Evolutionary conservation across 2,113 vertebrate genomes (phyloP).

Genomic region (Zosterops lateralis): DNA sequence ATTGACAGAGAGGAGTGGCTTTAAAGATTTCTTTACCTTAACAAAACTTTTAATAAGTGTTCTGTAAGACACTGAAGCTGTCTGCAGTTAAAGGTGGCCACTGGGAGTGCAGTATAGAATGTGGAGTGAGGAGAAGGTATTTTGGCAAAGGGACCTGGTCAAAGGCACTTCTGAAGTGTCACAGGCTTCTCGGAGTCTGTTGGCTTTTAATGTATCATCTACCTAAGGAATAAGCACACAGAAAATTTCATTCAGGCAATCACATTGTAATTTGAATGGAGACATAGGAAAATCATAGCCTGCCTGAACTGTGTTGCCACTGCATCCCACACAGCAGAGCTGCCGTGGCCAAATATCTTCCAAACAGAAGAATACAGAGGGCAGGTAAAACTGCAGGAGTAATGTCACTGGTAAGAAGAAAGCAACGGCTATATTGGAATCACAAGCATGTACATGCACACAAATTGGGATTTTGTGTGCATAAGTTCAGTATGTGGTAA

Average conservation of each 20-base stretch:
- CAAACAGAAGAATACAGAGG: neutral
- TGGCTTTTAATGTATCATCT: neutral
- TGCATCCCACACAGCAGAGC: neutral
- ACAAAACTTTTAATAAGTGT: neutral
- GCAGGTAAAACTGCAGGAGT: neutral
- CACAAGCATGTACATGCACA: neutral
- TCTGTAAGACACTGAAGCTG: neutral
- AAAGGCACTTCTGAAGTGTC: neutral
- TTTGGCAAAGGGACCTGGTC: neutral
- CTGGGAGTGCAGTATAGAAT: neutral
- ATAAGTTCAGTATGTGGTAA: neutral
- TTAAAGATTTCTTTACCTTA: neutral
- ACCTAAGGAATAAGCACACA: neutral
- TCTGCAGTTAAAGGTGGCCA: neutral
- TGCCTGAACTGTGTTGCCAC: neutral
- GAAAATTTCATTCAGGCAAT: neutral
- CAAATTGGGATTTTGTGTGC: conserved; percentile 14
- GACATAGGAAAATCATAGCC: neutral
- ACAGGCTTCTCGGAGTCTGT: neutral
- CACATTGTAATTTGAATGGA: neutral
- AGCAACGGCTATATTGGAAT: neutral
- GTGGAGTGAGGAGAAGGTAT: neutral
- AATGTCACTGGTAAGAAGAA: neutral
- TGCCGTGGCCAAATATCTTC: neutral
- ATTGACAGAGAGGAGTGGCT: neutral